Evolutionary conservation across 2,888 invertebrate genomes (phyloP), one percentile per base, ranked within the genome.

Genomic region (Phragmatobia fuliginosa): DNA sequence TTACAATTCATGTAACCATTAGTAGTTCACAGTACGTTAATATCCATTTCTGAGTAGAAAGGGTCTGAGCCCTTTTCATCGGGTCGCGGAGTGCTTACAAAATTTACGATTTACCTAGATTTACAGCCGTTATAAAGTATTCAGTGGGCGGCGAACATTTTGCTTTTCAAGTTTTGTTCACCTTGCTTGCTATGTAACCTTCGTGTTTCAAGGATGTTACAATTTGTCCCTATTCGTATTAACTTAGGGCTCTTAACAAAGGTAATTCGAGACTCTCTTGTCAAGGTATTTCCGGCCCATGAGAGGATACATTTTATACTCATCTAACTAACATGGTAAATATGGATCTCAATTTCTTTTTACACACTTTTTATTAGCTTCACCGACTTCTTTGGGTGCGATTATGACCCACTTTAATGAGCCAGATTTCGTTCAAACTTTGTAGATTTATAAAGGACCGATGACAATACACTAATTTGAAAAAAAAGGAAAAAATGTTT

Each of bases 41-140:
- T 87, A 90, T 86, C 87, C 86, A 88, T 90, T 88, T 80, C 82
- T 76, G 76, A 73, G 68, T 79, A 74, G 82, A 87, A 86, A 89
- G 90, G 90, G 87, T 84, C 86, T 80, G 77, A 81, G 84, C 85
- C 87, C 85, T 87, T 87, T 82, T 86, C 85, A 81, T 71, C 81
- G 87, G 89, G 88, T 87, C 87, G 82, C 82, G 79, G 84, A 83
- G 82, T 78, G 80, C 81, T 78, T 87, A 85, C 88, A 87, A 91
- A 92, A 92, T 93, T 93, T 93, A 93, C 92, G 92, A 90, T 89
- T 89, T 83, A 81, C 76, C 87, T 88, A 91, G 91, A 93, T 93
- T 93, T 92, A 93, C 90, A 87, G 80, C 88, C 83, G 84, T 89
- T 91, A 92, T 93, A 92, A 93, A 92, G 90, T 88, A 93, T 93